A percentile compares a stretch with the other conserved stretches of the same genome.
phyloP scores from a whole-genome alignment of 2,113 vertebrate genomes.

The Odocoileus virginianus region DNA sequence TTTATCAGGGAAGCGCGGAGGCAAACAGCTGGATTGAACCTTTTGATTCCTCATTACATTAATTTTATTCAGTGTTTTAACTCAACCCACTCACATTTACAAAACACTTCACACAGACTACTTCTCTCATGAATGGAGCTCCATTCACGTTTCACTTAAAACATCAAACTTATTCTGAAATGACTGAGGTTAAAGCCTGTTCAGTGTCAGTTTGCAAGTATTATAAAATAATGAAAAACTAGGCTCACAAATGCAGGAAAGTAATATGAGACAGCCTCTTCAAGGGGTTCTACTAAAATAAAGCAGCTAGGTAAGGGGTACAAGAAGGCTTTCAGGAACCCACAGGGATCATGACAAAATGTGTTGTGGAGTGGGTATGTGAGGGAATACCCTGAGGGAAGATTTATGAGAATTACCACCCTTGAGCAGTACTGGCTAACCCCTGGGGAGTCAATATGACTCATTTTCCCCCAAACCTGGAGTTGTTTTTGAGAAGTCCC shows the following conservation, averaged over 20 bases:
- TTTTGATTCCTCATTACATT: conserved; percentile 59
- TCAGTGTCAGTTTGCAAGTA: conserved; percentile 65
- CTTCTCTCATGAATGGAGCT: conserved; percentile 65
- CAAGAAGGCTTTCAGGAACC: neutral
- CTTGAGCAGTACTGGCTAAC: neutral
- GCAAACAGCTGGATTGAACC: conserved; percentile 60
- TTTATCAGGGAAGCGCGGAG: neutral
- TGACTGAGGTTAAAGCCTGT: conserved; percentile 65
- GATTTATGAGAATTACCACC: conserved; percentile 22
- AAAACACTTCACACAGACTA: conserved; percentile 74
- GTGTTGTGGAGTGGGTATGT: neutral
- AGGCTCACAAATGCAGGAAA: conserved; percentile 24
- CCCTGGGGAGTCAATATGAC: conserved; percentile 38
- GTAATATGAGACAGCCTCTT: conserved; percentile 5
- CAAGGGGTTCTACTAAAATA: neutral
- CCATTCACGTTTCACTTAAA: conserved; percentile 66
- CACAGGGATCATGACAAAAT: neutral
- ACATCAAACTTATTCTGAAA: conserved; percentile 69
- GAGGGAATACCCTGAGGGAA: neutral
- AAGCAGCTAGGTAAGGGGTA: neutral
- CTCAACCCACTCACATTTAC: conserved; percentile 72
- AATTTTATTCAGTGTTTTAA: conserved; percentile 74
- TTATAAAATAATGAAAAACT: conserved; percentile 53
- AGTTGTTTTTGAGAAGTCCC: conserved; percentile 28
- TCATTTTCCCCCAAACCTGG: neutral